Evolutionary conservation across 2,888 invertebrate species (phyloP).

Genomic region (Mesoligia furuncula): DNA sequence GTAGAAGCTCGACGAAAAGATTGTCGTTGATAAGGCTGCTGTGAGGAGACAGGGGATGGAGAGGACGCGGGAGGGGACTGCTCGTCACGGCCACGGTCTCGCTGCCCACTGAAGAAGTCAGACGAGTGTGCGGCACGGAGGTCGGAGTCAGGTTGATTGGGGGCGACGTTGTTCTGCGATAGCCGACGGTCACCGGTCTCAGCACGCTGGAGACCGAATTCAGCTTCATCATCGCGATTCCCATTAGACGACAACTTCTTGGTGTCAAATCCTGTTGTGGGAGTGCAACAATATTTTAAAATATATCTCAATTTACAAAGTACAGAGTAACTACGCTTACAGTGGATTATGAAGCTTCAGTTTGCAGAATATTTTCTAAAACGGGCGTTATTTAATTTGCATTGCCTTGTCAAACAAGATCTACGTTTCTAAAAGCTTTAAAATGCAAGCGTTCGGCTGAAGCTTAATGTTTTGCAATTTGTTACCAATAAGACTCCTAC

Average conservation of each 20-base stretch:
- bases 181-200: conserved; percentile 91
- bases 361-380: conserved; percentile 28
- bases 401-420: conserved; percentile 26
- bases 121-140: conserved; percentile 94
- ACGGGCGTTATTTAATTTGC: conserved; percentile 32
- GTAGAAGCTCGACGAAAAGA: conserved; percentile 84
- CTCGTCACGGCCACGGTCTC: conserved; percentile 87
- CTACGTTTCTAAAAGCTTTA: conserved; percentile 62
- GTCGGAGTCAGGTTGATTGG: conserved; percentile 88
- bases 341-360: conserved; percentile 45
- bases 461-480: conserved; percentile 72
- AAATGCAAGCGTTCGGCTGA: conserved; percentile 71
- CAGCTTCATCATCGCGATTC: conserved; percentile 92
- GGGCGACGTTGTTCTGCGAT: conserved; percentile 75
- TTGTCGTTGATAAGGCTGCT: conserved; percentile 71
- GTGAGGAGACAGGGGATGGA: conserved; percentile 73
- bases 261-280: conserved; percentile 91
- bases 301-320: background rate
- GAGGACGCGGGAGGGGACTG: conserved; percentile 70
- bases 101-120: conserved; percentile 92
- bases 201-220: conserved; percentile 93
- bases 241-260: conserved; percentile 89
- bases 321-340: background rate
- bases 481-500: conserved; percentile 65
- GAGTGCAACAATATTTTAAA: conserved; percentile 46